Base-by-base conservation (phyloP, 2,113 vertebrate species). In the Thinocorus orbignyianus region DNA sequence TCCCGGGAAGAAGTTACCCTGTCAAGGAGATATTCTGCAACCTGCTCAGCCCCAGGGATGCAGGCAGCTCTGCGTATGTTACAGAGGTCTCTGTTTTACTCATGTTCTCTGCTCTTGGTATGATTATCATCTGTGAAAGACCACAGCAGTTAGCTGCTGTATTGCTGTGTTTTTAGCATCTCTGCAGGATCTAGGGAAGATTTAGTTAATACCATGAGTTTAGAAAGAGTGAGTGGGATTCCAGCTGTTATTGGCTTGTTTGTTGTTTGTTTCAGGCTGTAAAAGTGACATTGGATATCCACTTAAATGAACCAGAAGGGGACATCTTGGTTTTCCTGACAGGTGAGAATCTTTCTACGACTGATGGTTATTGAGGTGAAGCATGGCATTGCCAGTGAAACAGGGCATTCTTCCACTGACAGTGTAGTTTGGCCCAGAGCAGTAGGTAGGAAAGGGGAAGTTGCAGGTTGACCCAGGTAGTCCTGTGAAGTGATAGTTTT, bases 311-410 rank as follows among this genome's bases (percentile, higher is more conserved):
- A 93, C 96, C 97, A 89, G 97, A 98, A 66, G 99, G 99, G 0
- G 99, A 99, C 91, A 99, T 99, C 97, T 98, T 99, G 83, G 99
- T 99, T 84, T 99, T 99, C 97, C 97, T 99, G 76, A 99, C 99
- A 88, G 99, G 99, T 99, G 80, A 93, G 97, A 35, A 20, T 87
- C 78, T 77, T 77, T 58, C 60, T 28, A 37, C 12, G 25, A 2
- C 33, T 41, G 33, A 16, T 31, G 55, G 18, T 31, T 79, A 8
- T 26, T 61, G 80, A 83, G 14, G 42, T 46, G n/a, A 85, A 73
- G 11, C 23, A 1, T 55, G 66, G 37, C 35, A 13, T 9, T 61
- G 28, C 52, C 73, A 80, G 31, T 48, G 80, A 39, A 90, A 6
- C 37, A 37, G 35, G 62, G 3, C 42, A 7, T 44, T 37, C 31